Conservation (phyloP, 1,140 invertebrate genomes). For the Sycophaga agraensis region DNA sequence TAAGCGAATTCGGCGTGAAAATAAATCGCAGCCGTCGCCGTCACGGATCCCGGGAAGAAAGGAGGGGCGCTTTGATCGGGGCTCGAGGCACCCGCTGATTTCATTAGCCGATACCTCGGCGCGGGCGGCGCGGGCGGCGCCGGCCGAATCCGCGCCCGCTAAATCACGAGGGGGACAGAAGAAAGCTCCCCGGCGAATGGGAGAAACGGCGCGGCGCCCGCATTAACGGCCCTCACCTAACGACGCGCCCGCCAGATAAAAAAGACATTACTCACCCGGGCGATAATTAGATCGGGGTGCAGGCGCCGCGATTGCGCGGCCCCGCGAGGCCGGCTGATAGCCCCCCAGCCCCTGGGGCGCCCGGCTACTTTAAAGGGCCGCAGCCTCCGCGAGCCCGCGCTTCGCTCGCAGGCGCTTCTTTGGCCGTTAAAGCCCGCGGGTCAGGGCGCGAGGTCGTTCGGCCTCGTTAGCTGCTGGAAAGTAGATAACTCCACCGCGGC, state of each 20-base stretch:
- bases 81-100: slow-evolving; percentile 42
- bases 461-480: slow-evolving; percentile 10
- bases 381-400: no score
- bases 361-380: no score
- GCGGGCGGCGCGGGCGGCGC: background rate
- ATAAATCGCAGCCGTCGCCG: background rate
- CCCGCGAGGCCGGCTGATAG: background rate
- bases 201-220: slow-evolving; percentile 6
- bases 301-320: slow-evolving; percentile 18
- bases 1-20: background rate
- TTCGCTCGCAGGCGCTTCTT: no score
- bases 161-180: slow-evolving; percentile 19
- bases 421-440: no score
- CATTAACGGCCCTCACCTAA: slow-evolving; percentile 32
- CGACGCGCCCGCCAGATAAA: slow-evolving; percentile 44
- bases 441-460: no score
- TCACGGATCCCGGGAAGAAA: no score
- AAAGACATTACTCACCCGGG: slow-evolving; percentile 48
- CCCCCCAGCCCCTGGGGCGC: no score
- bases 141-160: slow-evolving; percentile 7
- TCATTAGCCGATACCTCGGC: slow-evolving; percentile 48
- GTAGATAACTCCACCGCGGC: background rate
- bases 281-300: slow-evolving; percentile 39
- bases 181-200: background rate
- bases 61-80: slow-evolving; percentile 29